Conservation (phyloP, 1,140 invertebrate species). For the Drosophila burlai region DNA sequence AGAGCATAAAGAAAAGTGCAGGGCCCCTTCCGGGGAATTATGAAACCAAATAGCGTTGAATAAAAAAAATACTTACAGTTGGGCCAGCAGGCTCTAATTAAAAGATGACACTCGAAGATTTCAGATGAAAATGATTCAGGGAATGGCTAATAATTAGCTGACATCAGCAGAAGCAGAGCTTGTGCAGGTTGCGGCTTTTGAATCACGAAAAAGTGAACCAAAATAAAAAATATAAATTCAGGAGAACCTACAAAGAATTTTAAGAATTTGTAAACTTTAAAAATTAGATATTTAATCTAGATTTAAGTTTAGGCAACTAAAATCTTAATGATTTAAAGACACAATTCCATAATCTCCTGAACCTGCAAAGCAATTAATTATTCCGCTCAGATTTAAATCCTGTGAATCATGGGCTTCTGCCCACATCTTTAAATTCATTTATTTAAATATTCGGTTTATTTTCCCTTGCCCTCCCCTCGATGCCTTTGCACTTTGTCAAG, state of each 20-base stretch:
- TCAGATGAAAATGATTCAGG: conserved; percentile 40
- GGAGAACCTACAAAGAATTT: not conserved
- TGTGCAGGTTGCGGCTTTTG: not conserved
- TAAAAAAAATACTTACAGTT: conserved; percentile 38
- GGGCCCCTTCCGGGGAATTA: conserved; percentile 36
- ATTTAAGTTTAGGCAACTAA: not conserved
- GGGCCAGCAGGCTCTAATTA: conserved; percentile 41
- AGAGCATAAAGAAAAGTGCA: conserved; percentile 30
- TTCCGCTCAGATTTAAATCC: not conserved
- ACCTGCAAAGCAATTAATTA: not conserved
- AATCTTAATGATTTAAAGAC: not conserved
- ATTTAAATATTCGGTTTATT: conserved; percentile 40
- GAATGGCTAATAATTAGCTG: conserved; percentile 56
- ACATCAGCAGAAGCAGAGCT: conserved; percentile 40
- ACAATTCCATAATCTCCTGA: not conserved
- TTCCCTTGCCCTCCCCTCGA: not conserved
- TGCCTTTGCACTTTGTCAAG: conserved; percentile 31
- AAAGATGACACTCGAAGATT: conserved; percentile 57
- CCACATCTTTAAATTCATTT: conserved; percentile 42
- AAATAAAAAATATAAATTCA: too few relatives aligned
- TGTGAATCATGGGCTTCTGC: not conserved
- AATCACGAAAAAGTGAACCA: not conserved
- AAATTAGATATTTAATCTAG: not conserved
- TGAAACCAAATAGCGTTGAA: conserved; percentile 46
- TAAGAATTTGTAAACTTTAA: not conserved